A percentile compares a stretch with the other conserved stretches of the same genome.
Evolutionary conservation across 2,113 vertebrate genomes (phyloP).

Genomic region (Pseudonaja textilis): DNA sequence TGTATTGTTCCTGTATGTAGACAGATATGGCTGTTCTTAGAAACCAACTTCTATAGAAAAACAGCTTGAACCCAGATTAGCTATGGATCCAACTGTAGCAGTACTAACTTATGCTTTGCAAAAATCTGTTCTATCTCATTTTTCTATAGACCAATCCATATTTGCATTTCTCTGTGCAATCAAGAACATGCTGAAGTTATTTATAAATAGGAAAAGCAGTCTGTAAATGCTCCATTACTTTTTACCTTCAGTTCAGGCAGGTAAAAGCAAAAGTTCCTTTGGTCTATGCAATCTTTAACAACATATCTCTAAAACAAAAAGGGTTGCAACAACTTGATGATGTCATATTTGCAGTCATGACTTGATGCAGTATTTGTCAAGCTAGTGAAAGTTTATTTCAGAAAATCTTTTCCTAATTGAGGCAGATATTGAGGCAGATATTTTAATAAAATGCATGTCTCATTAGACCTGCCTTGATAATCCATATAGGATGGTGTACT

Average conservation of each 20-base stretch:
- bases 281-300: neutral
- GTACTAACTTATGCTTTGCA: neutral
- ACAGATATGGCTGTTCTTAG: neutral
- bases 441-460: conserved; percentile 64
- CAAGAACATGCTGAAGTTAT: neutral
- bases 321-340: neutral
- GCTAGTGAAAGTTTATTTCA: conserved; percentile 27
- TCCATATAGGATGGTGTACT: conserved; percentile 53
- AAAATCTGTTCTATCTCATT: neutral
- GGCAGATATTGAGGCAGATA: conserved; percentile 25
- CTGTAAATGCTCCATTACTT: neutral
- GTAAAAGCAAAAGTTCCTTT: neutral
- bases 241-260: neutral
- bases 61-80: neutral
- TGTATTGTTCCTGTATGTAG: neutral
- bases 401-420: conserved; percentile 53
- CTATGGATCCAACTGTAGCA: neutral
- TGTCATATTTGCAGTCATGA: neutral
- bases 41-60: neutral
- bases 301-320: neutral
- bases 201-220: neutral
- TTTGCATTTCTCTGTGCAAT: neutral
- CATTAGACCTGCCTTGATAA: conserved; percentile 64
- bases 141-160: neutral
- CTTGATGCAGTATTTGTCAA: neutral